These are phyloP conservation scores for Ramphastos sulfuratus DNA, from an alignment of 2,113 vertebrate genomes.

Conservation along the genomic window DNA sequence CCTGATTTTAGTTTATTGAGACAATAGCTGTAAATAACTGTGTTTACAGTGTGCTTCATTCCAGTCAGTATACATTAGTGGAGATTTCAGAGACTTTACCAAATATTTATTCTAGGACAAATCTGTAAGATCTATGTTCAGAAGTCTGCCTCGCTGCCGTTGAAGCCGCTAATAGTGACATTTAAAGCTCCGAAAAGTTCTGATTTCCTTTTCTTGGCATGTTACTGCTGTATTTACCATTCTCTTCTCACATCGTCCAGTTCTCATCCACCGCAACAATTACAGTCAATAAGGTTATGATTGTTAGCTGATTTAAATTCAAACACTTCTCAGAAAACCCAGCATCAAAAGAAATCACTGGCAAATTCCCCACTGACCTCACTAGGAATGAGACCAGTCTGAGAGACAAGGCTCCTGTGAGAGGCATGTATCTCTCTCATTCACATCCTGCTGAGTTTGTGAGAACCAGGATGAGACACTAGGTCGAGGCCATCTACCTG, in stretches of 20 bases:
- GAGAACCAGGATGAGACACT: background rate
- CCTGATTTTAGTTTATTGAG: background rate
- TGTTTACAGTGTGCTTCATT: background rate
- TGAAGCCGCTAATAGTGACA: background rate
- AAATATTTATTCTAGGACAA: background rate
- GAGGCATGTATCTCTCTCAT: slow-evolving; percentile 14
- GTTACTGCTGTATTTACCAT: background rate
- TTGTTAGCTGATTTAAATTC: background rate
- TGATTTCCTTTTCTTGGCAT: background rate
- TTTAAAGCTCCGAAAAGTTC: background rate
- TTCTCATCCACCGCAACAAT: background rate
- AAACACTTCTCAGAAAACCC: background rate
- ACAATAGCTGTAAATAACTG: background rate
- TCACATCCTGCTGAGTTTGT: slow-evolving; percentile 29
- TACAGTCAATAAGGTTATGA: background rate
- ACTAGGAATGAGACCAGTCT: slow-evolving; percentile 43
- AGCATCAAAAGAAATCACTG: slow-evolving; percentile 9
- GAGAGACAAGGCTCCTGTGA: background rate
- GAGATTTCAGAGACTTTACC: background rate
- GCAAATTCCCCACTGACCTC: slow-evolving; percentile 30
- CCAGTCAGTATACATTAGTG: background rate
- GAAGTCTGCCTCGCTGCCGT: background rate
- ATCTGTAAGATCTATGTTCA: background rate
- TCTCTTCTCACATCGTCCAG: background rate
- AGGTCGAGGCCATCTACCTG: background rate